Percentiles rank a stretch among this genome's conserved stretches.
Evolutionary conservation across 1,140 invertebrate species (phyloP).

Genomic region (Atta cephalotes): DNA sequence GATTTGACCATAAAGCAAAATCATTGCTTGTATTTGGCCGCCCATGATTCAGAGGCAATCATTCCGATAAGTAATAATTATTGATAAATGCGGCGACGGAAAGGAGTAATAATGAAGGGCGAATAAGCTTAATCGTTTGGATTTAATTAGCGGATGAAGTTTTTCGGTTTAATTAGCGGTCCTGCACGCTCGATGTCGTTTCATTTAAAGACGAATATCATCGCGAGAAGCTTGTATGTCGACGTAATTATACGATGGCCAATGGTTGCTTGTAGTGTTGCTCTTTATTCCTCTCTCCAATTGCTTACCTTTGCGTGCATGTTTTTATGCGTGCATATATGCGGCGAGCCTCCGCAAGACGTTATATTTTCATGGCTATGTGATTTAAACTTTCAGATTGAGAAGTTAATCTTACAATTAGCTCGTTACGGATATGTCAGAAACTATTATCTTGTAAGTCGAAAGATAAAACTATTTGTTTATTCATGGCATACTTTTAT

Average conservation of each 20-base stretch:
- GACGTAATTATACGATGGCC: constrained; percentile 53
- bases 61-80: constrained; percentile 69
- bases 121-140: constrained; percentile 66
- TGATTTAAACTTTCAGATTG: constrained; percentile 27
- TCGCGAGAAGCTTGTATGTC: not conserved
- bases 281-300: constrained; percentile 6
- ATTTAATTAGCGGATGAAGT: constrained; percentile 69
- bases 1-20: constrained; percentile 34
- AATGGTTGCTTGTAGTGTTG: constrained; percentile 5
- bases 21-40: constrained; percentile 41
- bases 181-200: constrained; percentile 26
- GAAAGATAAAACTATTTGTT: constrained; percentile 27
- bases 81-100: constrained; percentile 48
- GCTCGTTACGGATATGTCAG: not conserved
- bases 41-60: constrained; percentile 51
- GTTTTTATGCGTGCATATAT: not conserved
- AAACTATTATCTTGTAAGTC: constrained; percentile 1
- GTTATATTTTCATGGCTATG: constrained; percentile 18
- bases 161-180: constrained; percentile 67
- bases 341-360: not conserved
- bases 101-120: not conserved
- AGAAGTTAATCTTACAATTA: constrained; percentile 22
- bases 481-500: not conserved
- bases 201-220: constrained; percentile 40
- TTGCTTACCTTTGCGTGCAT: constrained; percentile 13